phyloP scores from a whole-genome alignment of 1,140 invertebrate species.

The Pinna nobilis region DNA sequence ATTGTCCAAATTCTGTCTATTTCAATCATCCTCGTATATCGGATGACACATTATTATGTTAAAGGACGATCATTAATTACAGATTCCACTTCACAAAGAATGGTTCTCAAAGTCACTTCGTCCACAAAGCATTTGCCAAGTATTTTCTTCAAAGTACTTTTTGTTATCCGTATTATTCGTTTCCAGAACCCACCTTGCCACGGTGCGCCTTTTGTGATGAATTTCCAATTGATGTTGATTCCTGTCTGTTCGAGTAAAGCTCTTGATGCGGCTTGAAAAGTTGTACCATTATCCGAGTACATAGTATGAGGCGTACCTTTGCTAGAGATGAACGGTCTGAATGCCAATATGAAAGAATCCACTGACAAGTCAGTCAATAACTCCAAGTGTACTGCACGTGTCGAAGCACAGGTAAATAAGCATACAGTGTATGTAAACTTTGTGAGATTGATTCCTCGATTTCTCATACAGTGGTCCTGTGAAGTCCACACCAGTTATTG shows the following conservation, averaged over 20 bases:
- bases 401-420: constrained; percentile 30
- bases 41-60: too few relatives aligned
- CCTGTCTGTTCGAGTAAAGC: neutral
- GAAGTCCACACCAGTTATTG: constrained; percentile 10
- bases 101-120: neutral
- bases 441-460: too few relatives aligned
- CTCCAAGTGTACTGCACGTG: constrained; percentile 34
- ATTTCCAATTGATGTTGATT: constrained; percentile 8
- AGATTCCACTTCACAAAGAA: constrained; percentile 20
- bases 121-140: constrained; percentile 4
- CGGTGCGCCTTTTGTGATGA: constrained; percentile 19
- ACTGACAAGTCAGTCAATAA: constrained; percentile 15
- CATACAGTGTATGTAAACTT: constrained; percentile 36
- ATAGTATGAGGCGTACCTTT: constrained; percentile 22
- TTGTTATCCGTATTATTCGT: constrained; percentile 10
- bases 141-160: constrained; percentile 15
- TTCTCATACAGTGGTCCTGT: constrained; percentile 1
- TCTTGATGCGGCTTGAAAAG: constrained; percentile 18
- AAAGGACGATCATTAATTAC: constrained; percentile 20
- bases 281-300: constrained; percentile 32
- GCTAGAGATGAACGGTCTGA: constrained; percentile 20
- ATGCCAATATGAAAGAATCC: constrained; percentile 24
- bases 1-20: too few relatives aligned
- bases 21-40: too few relatives aligned
- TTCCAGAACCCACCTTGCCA: constrained; percentile 26